Base-by-base conservation (phyloP, 2,113 vertebrate species). In the Erythrolamprus reginae region DNA sequence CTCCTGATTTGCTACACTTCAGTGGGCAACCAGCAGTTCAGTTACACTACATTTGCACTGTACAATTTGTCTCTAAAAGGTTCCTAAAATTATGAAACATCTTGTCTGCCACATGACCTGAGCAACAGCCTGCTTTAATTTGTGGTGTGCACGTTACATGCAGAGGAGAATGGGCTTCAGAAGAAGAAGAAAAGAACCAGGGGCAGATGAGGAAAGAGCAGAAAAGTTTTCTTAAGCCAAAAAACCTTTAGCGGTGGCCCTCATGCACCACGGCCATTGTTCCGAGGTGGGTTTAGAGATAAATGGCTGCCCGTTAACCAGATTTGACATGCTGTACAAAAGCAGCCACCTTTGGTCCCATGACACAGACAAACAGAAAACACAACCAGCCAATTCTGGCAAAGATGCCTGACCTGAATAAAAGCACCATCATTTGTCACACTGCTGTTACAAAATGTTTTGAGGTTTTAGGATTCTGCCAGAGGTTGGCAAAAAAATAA, bases 251-350 rank as follows among this genome's bases (percentile, higher is more conserved):
- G 91, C 86, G 95, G 94, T 95, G 95, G 95, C 95, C 58, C 96
- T 93, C 95, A 93, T 91, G 94, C 95, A 95, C 95, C 88, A 91
- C 95, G 94, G 96, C 97, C 96, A 97, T 97, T 97, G 97, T 98
- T 97, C 95, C 61, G 93, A 94, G 96, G 96, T 97, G 97, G 97
- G 95, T 98, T 97, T 96, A 96, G 97, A 98, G 97, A 98, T 98
- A 98, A 98, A 98, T 98, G 97, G 97, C 97, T 94, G 97, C 97
- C 97, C 97, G 98, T 98, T 99, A 99, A 98, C 98, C 98, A 98
- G 97, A 98, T 98, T 98, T 98, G 98, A 98, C 98, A 98, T 98
- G 98, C 97, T 96, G 96, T 96, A 98, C 97, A 98, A 98, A 98
- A 97, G 97, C 97, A 97, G 97, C 97, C 98, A 98, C 98, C 98